Conservation (phyloP, 2,888 invertebrate genomes). For the Campoletis raptor region DNA sequence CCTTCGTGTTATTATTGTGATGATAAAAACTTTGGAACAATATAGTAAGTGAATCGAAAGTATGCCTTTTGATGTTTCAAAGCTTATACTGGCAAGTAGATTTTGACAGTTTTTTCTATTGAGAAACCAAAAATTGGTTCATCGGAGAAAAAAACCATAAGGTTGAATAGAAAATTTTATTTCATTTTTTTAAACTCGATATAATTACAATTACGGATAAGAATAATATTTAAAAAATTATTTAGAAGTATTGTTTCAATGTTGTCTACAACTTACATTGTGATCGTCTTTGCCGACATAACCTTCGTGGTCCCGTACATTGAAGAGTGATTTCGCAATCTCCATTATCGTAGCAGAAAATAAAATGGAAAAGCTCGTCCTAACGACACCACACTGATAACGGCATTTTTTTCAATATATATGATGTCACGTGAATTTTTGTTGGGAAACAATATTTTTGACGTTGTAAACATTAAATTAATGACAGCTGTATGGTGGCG, state of each 20-base stretch:
- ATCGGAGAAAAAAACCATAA: background rate
- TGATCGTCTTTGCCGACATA: slow-evolving; percentile 95
- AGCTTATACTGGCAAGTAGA: background rate
- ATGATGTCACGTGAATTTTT: background rate
- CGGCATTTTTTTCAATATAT: slow-evolving; percentile 35
- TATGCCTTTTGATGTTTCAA: background rate
- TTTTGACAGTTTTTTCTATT: background rate
- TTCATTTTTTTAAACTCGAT: background rate
- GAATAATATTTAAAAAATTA: background rate
- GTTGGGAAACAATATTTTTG: slow-evolving; percentile 11
- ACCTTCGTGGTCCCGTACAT: slow-evolving; percentile 94
- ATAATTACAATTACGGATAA: background rate
- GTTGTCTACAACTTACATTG: slow-evolving; percentile 86
- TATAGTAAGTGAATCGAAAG: background rate
- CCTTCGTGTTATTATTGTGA: background rate
- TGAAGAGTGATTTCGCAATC: slow-evolving; percentile 96
- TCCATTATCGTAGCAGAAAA: slow-evolving; percentile 89
- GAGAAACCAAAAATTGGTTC: background rate
- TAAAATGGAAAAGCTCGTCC: slow-evolving; percentile 16
- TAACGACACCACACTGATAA: slow-evolving; percentile 2
- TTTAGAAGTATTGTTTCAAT: background rate
- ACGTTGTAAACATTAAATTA: slow-evolving; percentile 62
- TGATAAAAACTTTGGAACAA: background rate
- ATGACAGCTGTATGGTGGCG: slow-evolving; percentile 62
- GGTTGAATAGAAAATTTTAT: background rate